Percentiles rank a stretch among this genome's conserved stretches.
Conservation (phyloP, 2,888 invertebrate genomes). For the Kryphioiulus occultus region DNA sequence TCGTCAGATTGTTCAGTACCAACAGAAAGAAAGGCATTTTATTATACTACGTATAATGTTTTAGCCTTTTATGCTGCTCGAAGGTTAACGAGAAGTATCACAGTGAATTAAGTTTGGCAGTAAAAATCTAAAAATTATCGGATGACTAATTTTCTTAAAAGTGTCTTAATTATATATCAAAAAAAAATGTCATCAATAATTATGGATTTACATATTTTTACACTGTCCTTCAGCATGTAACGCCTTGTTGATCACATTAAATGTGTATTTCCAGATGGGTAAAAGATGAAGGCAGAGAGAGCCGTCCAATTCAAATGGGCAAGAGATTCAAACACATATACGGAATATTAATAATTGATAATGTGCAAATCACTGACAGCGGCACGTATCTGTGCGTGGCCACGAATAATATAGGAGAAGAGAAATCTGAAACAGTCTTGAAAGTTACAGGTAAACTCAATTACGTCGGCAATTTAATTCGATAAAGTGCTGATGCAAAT, state of each 20-base stretch:
- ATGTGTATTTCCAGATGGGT: slow-evolving; percentile 46
- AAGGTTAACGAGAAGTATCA: background rate
- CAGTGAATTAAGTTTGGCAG: background rate
- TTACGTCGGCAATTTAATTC: background rate
- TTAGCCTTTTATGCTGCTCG: no score
- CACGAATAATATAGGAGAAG: slow-evolving; percentile 90
- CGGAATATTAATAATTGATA: slow-evolving; percentile 51
- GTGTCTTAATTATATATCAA: no score
- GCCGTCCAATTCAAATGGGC: slow-evolving; percentile 28
- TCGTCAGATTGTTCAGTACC: no score
- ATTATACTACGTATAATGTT: no score
- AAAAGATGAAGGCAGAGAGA: slow-evolving; percentile 49
- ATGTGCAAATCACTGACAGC: slow-evolving; percentile 78
- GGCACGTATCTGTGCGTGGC: slow-evolving; percentile 95
- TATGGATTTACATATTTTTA: no score
- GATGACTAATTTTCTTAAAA: background rate
- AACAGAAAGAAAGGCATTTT: no score
- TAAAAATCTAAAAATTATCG: slow-evolving; percentile 25
- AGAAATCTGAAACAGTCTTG: slow-evolving; percentile 89
- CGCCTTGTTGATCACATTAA: background rate
- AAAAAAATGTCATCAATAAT: no score
- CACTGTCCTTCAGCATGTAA: background rate
- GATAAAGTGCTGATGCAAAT: slow-evolving; percentile 1
- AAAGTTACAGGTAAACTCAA: slow-evolving; percentile 76
- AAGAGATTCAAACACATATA: slow-evolving; percentile 41